Base-by-base conservation (phyloP, 2,797 vertebrate genomes). In the Nasua narica region DNA sequence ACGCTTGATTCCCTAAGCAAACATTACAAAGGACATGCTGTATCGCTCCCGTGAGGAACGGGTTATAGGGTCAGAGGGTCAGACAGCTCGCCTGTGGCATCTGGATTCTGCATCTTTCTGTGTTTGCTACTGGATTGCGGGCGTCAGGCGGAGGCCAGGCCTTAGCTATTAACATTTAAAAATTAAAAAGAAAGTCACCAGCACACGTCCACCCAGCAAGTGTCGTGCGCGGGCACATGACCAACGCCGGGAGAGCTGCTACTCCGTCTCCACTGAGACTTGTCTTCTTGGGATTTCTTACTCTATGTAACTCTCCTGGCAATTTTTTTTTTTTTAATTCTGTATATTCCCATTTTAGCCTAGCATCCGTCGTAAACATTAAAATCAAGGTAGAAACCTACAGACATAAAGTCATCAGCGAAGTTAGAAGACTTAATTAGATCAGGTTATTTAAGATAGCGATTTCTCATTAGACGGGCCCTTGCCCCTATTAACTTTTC, bases 371-470 rank as follows among this genome's bases (percentile, higher is more conserved):
- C 85, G 27, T 37, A 76, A 76, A 48, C 72, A 69, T 91, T 96
- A 96, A 78, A 83, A 69, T 70, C 40, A 83, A 62, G 82, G 27
- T 76, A 95, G 82, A 90, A 84, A 18, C 62, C 72, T 78, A 25
- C 46, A 81, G 84, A 29, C 85, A 27, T 58, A 84, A 56, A 40
- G 69, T 94, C 78, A 67, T 67, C n/a, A 40, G 65, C 40, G n/a
- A 74, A 95, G 74, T 94, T 60, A 13, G 27, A 67, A 87, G n/a
- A 46, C 81, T 83, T 94, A 48, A 89, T 84, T 77, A 69, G 54
- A n/a, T 19, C 70, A 94, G 91, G 35, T 74, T 87, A 58, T 37
- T 74, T 77, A 90, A 90, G 74, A 50, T 54, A 37, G 16, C 65
- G 52, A 46, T 74, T 84, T 87, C 52, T 81, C 70, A 48, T 62